Conservation (phyloP, 2,797 vertebrate species). For the Cryptoprocta ferox region DNA sequence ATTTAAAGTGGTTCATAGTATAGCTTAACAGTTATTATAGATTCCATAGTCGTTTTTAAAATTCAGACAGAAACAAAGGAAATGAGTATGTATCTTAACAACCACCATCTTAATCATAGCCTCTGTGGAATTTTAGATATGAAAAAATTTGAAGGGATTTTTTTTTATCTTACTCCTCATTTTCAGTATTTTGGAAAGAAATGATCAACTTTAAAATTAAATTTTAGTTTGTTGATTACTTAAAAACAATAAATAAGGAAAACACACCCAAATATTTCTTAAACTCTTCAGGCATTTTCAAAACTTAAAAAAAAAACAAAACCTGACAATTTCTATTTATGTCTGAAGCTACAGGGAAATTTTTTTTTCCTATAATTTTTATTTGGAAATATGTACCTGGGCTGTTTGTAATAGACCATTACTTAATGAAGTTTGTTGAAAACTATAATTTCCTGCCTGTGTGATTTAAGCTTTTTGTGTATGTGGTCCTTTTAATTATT, state of each 20-base stretch:
- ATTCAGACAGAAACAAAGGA: conserved; percentile 67
- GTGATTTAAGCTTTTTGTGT: neutral
- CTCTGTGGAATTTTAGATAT: neutral
- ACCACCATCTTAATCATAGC: neutral
- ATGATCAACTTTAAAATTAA: conserved; percentile 10
- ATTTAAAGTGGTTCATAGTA: conserved; percentile 1
- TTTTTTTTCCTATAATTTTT: conserved; percentile 63
- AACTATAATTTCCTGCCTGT: neutral
- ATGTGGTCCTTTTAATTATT: neutral
- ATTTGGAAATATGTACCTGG: conserved; percentile 16
- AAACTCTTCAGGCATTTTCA: neutral
- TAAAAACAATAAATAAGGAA: conserved; percentile 21
- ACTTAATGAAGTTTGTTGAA: conserved; percentile 49
- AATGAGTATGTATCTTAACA: conserved; percentile 25
- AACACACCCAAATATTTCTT: neutral
- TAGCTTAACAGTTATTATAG: neutral
- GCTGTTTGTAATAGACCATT: conserved; percentile 27
- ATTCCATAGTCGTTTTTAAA: conserved; percentile 53
- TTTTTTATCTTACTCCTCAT: neutral
- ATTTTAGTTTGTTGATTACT: conserved; percentile 41
- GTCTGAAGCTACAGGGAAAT: neutral
- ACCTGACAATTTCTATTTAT: conserved; percentile 43
- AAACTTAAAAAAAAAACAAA: neutral
- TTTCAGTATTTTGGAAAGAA: conserved; percentile 39
- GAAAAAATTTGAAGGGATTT: conserved; percentile 6